Evolutionary conservation across 2,113 vertebrate species (phyloP).

Genomic region (Hydrochoerus hydrochaeris): DNA sequence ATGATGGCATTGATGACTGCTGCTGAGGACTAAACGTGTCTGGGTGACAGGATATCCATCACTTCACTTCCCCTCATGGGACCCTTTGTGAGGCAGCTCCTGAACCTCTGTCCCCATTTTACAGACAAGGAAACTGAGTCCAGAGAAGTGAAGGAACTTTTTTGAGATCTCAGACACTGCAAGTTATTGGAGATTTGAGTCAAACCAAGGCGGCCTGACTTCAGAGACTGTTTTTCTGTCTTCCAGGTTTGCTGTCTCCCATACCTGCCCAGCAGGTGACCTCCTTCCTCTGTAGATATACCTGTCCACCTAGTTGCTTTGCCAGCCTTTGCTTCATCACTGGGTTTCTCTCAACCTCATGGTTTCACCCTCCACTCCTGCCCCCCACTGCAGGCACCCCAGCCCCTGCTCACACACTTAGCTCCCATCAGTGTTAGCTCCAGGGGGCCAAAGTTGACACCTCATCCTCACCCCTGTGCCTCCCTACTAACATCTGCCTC

Average conservation of each 20-base stretch:
- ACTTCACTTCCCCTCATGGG: background rate
- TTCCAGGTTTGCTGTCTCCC: background rate
- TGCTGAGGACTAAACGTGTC: background rate
- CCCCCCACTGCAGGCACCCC: background rate
- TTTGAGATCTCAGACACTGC: background rate
- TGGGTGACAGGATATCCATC: background rate
- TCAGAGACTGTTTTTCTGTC: background rate
- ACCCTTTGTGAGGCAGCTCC: background rate
- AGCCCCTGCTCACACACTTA: background rate
- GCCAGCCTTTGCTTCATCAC: background rate
- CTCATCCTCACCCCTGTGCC: background rate
- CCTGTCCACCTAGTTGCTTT: background rate
- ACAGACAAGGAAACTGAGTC: slow-evolving; percentile 44
- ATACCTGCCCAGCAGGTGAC: background rate
- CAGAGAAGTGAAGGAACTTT: background rate
- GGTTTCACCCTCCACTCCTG: background rate
- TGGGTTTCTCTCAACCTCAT: background rate
- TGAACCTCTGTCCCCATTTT: slow-evolving; percentile 7
- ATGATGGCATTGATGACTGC: background rate
- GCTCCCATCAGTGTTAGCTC: background rate
- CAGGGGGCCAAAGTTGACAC: background rate
- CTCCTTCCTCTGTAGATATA: background rate
- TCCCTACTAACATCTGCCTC: background rate
- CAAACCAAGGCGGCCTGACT: background rate
- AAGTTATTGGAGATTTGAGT: background rate